phyloP scores from a whole-genome alignment of 92 coral and sea anemone species.

The Muricea muricata region DNA sequence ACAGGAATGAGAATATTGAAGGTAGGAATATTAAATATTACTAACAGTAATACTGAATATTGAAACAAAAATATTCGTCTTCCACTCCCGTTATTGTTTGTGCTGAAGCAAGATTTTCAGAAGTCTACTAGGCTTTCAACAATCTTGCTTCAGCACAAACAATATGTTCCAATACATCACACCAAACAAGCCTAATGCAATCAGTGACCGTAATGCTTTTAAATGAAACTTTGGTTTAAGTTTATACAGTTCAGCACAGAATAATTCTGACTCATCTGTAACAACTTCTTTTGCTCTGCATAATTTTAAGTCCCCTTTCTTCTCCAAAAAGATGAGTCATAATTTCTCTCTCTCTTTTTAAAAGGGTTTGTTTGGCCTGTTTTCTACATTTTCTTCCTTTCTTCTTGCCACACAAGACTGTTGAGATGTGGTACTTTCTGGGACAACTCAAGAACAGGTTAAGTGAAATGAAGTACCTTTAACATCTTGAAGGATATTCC shows the following conservation, averaged over 20 bases:
- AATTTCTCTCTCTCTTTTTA: background rate
- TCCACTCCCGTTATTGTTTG: no score
- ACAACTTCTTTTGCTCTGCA: conserved; percentile 1
- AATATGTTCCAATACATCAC: conserved; percentile 4
- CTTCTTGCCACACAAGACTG: no score
- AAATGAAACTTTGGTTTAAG: conserved; percentile 4
- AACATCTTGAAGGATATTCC: background rate
- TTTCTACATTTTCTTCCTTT: no score
- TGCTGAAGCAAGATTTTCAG: no score
- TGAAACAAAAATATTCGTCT: no score
- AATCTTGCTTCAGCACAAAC: conserved; percentile 10
- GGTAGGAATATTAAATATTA: no score
- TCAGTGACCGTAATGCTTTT: background rate
- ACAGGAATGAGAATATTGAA: no score
- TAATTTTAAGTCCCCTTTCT: background rate
- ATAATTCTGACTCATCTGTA: background rate
- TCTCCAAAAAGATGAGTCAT: conserved; percentile 1
- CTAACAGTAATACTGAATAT: no score
- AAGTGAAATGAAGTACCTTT: no score
- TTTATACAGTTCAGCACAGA: conserved; percentile 1
- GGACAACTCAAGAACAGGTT: no score
- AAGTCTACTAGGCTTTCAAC: background rate
- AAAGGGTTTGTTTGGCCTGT: no score
- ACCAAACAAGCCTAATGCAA: conserved; percentile 19
- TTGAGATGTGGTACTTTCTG: no score